Evolutionary conservation across 2,888 invertebrate genomes (phyloP).

Genomic region (Mythimna impura): DNA sequence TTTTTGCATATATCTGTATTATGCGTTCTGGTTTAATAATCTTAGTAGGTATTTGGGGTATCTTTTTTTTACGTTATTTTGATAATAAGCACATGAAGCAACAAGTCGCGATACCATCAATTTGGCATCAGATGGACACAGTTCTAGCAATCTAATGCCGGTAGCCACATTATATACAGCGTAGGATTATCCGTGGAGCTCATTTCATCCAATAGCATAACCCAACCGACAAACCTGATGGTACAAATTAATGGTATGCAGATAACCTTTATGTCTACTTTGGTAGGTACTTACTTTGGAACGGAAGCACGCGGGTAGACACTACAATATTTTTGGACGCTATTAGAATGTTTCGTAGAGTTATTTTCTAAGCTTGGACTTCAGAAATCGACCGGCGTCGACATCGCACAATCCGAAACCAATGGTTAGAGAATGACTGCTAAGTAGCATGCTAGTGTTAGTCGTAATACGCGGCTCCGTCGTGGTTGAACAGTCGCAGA

Average conservation of each 20-base stretch:
- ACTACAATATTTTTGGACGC: constrained; percentile 6
- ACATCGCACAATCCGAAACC: constrained; percentile 46
- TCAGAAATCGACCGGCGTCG: constrained; percentile 51
- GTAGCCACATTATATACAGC: constrained; percentile 62
- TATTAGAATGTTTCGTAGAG: constrained; percentile 23
- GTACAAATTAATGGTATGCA: constrained; percentile 48
- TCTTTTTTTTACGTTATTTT: constrained; percentile 18
- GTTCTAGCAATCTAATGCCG: constrained; percentile 57
- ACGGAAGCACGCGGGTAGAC: constrained; percentile 31
- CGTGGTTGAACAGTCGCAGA: constrained; percentile 47
- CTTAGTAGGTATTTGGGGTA: constrained; percentile 6
- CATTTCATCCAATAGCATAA: constrained; percentile 19
- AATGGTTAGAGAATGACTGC: constrained; percentile 40
- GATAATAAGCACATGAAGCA: constrained; percentile 35
- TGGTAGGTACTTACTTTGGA: constrained; percentile 18
- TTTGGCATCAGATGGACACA: constrained; percentile 34
- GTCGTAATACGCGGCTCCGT: constrained; percentile 32
- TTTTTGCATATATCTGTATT: constrained; percentile 7
- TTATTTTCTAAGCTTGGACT: constrained; percentile 39
- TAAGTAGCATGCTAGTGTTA: constrained; percentile 30
- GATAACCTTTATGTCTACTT: constrained; percentile 43
- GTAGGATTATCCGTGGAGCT: constrained; percentile 25
- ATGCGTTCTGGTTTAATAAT: constrained; percentile 4
- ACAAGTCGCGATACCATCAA: constrained; percentile 48
- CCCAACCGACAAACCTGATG: constrained; percentile 36